phyloP scores from a whole-genome alignment of 2,113 vertebrate species.

The Ascaphus truei region DNA sequence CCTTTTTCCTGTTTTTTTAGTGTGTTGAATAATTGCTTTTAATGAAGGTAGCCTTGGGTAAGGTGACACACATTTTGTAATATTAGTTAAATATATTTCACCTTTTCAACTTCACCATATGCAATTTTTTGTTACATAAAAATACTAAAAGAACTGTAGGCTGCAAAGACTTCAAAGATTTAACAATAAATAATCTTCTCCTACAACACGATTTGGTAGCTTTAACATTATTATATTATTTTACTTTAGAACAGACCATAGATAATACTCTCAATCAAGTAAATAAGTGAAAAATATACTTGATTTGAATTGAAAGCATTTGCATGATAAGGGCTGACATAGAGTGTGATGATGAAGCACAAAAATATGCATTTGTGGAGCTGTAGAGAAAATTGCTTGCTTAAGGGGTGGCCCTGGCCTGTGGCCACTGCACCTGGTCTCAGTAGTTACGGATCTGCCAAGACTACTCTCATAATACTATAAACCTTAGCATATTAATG shows the following conservation, averaged over 20 bases:
- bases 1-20: too few relatives aligned
- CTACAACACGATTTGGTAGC: too few relatives aligned
- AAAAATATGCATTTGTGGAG: conserved; percentile 20
- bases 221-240: too few relatives aligned
- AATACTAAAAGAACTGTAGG: too few relatives aligned
- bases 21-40: too few relatives aligned
- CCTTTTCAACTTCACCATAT: too few relatives aligned
- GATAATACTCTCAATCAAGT: background rate
- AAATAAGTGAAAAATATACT: background rate
- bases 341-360: conserved; percentile 20
- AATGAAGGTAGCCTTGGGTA: too few relatives aligned
- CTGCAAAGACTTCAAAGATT: too few relatives aligned
- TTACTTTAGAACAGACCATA: background rate
- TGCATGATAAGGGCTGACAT: background rate
- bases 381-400: conserved; percentile 13
- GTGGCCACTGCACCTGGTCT: conserved; percentile 32
- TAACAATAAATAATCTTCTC: too few relatives aligned
- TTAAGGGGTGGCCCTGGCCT: conserved; percentile 23
- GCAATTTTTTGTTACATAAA: too few relatives aligned
- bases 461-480: conserved; percentile 7
- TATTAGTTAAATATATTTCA: too few relatives aligned
- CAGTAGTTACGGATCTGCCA: conserved; percentile 22
- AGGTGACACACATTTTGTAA: too few relatives aligned
- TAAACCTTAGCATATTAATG: conserved; percentile 29
- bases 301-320: background rate